phyloP scores from a whole-genome alignment of 2,888 invertebrate species.

The Pollenia amentaria region DNA sequence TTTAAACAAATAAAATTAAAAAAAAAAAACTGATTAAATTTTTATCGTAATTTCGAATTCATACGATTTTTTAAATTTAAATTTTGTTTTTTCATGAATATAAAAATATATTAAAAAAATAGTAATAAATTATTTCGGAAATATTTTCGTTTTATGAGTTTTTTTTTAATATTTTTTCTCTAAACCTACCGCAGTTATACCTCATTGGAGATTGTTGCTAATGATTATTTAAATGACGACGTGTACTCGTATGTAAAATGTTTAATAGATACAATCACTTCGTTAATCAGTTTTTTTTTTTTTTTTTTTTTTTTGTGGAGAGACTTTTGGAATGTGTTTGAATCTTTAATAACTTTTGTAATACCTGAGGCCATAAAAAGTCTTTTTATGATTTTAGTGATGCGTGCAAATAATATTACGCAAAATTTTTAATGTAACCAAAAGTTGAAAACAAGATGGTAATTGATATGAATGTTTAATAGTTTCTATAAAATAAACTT shows the following conservation, averaged over 20 bases:
- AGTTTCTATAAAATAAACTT: too few species aligned
- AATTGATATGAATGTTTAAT: background rate
- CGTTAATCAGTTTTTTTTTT: background rate
- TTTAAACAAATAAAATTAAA: constrained; percentile 15
- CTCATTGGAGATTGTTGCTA: background rate
- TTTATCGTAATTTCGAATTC: background rate
- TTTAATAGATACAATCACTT: background rate
- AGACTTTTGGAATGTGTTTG: background rate
- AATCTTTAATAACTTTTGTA: background rate
- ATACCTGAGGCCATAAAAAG: constrained; percentile 15
- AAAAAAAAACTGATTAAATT: background rate
- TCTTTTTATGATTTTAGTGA: constrained; percentile 6
- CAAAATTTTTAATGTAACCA: constrained; percentile 3
- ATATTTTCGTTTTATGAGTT: background rate
- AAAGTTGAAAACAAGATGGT: background rate
- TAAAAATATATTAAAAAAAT: background rate
- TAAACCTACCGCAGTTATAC: constrained; percentile 28
- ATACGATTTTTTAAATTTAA: background rate
- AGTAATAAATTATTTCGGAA: background rate
- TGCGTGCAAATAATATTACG: constrained; percentile 24
- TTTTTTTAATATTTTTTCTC: background rate
- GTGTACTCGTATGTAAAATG: constrained; percentile 1
- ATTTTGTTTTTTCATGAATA: background rate
- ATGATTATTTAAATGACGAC: too few species aligned
- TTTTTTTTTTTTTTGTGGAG: background rate